Base-by-base conservation (phyloP, 2,888 invertebrate species). In the Hesperia comma region DNA sequence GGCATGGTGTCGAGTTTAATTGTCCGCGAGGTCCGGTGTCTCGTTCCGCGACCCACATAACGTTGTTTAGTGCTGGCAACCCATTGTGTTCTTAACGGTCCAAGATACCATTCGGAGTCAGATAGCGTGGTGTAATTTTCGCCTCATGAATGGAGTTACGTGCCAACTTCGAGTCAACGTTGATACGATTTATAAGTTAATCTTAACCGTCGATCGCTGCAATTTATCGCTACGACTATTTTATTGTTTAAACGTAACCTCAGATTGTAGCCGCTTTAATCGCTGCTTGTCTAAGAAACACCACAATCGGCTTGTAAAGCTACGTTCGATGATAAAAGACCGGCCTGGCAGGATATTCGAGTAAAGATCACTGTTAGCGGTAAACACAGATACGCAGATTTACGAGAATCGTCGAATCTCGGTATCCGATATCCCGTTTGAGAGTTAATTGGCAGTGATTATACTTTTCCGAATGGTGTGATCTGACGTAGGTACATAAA, bases 71-170 rank as follows among this genome's bases (percentile, higher is more conserved):
- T 75, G 74, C 79, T 81, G 77, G 81, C 79, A 80, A 81, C 79
- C 83, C 82, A 89, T 90, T 89, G 88, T 90, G 76, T 78, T 80
- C 79, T 74, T 90, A 91, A 90, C 90, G 90, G 89, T 74, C 69
- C 70, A 46, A 75, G 81, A 80, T 80, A 82, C 75, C 79, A 81
- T 81, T 84, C 77, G 77, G 76, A 79, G 79, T 81, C 78, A 70
- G 78, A 82, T 83, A 80, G 77, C 77, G 76, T 72, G 73, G 66
- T 67, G 78, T 82, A 79, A 80, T 81, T 80, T 75, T 77, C 76
- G 72, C 75, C 75, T 75, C 74, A 77, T 77, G 74, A 72, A 74
- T 70, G 70, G 69, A 64, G 66, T 69, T 64, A 67, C 64, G 69
- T 69, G 60, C 64, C 64, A 33, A 32, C 64, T 63, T 43, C 64